Evolutionary conservation across 2,113 vertebrate genomes (phyloP).

Genomic region (Pycnonotus jocosus): DNA sequence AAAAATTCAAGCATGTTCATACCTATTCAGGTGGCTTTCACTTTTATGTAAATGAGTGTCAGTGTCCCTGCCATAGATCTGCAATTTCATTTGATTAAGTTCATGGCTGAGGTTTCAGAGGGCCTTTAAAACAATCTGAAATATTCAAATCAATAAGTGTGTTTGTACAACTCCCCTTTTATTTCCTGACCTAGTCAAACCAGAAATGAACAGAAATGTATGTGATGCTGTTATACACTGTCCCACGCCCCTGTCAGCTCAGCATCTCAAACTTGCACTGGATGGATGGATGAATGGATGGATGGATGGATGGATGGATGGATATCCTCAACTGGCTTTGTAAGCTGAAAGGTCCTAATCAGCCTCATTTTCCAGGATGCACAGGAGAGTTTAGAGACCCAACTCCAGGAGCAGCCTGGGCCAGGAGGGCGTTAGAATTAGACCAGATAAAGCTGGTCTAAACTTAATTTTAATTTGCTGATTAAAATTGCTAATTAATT

Average conservation of each 20-base stretch:
- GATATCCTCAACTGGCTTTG: not conserved
- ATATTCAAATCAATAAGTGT: not conserved
- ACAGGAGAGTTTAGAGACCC: not conserved
- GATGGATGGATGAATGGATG: not conserved
- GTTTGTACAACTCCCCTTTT: not conserved
- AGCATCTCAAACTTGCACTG: not conserved
- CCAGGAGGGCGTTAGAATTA: not conserved
- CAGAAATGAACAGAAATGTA: not conserved
- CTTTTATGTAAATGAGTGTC: not conserved
- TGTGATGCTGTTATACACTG: not conserved
- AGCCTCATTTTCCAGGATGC: not conserved
- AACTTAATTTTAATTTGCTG: not conserved
- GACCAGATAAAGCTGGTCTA: not conserved
- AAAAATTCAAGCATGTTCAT: not conserved
- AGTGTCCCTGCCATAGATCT: not conserved
- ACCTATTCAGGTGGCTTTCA: not conserved
- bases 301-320: not conserved
- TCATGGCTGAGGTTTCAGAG: not conserved
- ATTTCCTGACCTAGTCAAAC: not conserved
- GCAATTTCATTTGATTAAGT: not conserved
- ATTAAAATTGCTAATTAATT: not conserved
- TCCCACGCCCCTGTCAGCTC: not conserved
- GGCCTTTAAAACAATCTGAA: not conserved
- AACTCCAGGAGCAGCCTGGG: not conserved
- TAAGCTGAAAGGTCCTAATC: not conserved